phyloP scores from a whole-genome alignment of 2,797 vertebrate genomes.

The Anguilla anguilla region DNA sequence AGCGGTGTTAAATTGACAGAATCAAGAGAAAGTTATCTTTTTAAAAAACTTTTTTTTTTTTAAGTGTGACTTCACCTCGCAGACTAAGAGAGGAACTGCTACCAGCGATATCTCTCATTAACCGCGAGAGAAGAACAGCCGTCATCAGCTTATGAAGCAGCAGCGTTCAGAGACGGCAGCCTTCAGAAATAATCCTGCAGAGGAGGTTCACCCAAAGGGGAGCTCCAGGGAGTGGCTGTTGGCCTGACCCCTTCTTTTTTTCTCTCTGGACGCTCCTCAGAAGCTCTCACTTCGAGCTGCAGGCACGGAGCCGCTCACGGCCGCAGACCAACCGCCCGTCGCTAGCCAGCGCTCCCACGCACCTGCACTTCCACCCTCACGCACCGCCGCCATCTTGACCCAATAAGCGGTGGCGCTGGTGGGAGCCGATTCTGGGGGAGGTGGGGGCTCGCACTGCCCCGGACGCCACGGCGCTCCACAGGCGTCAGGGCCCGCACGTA shows the following conservation, averaged over 20 bases:
- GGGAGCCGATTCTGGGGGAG: not conserved
- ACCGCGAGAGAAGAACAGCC: not conserved
- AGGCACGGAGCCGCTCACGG: not conserved
- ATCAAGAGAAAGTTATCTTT: not conserved
- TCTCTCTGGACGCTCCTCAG: not conserved
- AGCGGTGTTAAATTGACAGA: not conserved
- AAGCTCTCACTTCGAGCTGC: not conserved
- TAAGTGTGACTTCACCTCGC: not conserved
- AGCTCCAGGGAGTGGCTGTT: not conserved
- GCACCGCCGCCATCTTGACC: not conserved
- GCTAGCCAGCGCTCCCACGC: not conserved
- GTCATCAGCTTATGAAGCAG: not conserved
- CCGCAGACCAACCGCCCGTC: not conserved
- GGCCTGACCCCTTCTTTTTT: not conserved
- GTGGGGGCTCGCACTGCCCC: not conserved
- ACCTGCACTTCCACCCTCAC: constrained; percentile 10
- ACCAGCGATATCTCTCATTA: not conserved
- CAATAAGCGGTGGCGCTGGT: not conserved
- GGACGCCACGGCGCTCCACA: not conserved
- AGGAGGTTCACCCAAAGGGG: not conserved
- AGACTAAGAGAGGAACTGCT: not conserved
- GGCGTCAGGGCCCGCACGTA: not conserved
- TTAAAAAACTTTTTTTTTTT: too few species aligned
- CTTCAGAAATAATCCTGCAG: not conserved
- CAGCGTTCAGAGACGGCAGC: not conserved